Percentiles rank a stretch among this genome's conserved stretches.
phyloP scores from a whole-genome alignment of 2,797 vertebrate species.

The Eleutherodactylus coqui region DNA sequence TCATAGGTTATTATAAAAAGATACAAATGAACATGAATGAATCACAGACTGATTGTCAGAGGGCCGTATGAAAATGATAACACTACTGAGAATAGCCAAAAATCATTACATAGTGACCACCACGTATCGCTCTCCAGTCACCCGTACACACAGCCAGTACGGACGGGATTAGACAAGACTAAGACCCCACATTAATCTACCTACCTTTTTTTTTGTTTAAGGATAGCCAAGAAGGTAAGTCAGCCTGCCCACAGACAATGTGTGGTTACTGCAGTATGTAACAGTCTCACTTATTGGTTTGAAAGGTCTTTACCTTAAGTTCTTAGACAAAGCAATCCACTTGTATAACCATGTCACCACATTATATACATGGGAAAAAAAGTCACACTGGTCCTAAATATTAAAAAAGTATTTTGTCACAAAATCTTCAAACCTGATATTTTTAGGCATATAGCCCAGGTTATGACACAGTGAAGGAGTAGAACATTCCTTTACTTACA shows the following conservation, averaged over 20 bases:
- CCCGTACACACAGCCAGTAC: neutral
- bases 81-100: neutral
- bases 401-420: conserved; percentile 63
- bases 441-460: conserved; percentile 27
- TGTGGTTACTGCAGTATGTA: neutral
- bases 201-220: no score
- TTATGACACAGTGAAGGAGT: conserved; percentile 33
- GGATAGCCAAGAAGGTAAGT: neutral
- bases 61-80: neutral
- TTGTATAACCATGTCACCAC: conserved; percentile 63
- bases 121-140: neutral
- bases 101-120: neutral
- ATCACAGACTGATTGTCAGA: conserved; percentile 32
- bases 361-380: conserved; percentile 69
- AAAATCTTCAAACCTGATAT: conserved; percentile 55
- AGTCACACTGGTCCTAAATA: conserved; percentile 71
- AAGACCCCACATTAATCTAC: no score
- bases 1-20: conserved; percentile 11
- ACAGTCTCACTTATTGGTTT: conserved; percentile 39
- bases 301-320: neutral
- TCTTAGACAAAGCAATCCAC: conserved; percentile 25
- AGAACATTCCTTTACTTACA: conserved; percentile 59
- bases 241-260: conserved; percentile 1
- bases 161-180: no score
- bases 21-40: neutral